These are phyloP conservation scores for Panonychus citri DNA, from an alignment of 1,140 invertebrate species.

Conservation along the genomic window DNA sequence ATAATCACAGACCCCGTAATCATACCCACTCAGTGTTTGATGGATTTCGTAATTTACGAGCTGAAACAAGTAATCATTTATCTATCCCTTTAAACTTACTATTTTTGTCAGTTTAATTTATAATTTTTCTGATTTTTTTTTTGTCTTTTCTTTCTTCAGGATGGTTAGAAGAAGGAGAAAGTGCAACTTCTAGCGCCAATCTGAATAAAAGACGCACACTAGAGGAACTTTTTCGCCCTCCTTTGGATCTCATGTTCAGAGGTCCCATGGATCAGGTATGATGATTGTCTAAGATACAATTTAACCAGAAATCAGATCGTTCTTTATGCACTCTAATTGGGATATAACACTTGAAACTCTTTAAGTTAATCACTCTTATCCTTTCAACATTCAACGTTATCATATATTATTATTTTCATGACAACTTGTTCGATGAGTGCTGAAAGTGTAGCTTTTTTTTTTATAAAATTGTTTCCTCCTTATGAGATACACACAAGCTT, in stretches of 20 bases:
- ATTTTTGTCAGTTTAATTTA: not conserved
- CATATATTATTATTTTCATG: too few species aligned
- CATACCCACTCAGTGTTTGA: constrained; percentile 35
- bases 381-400: too few species aligned
- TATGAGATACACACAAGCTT: too few species aligned
- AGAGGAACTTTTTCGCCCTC: constrained; percentile 49
- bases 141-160: constrained; percentile 18
- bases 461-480: too few species aligned
- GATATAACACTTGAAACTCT: not conserved
- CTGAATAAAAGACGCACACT: constrained; percentile 31
- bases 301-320: not conserved
- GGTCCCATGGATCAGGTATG: constrained; percentile 34
- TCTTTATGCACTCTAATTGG: not conserved
- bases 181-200: not conserved
- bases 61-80: constrained; percentile 31
- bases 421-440: too few species aligned
- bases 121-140: not conserved
- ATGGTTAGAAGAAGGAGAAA: constrained; percentile 24
- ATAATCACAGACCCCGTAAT: constrained; percentile 15
- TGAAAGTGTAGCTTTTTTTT: too few species aligned
- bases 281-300: not conserved
- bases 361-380: too few species aligned
- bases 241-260: constrained; percentile 40
- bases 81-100: not conserved
- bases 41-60: constrained; percentile 38